Evolutionary conservation across 2,888 invertebrate genomes (phyloP).

Genomic region (Nebria salina): DNA sequence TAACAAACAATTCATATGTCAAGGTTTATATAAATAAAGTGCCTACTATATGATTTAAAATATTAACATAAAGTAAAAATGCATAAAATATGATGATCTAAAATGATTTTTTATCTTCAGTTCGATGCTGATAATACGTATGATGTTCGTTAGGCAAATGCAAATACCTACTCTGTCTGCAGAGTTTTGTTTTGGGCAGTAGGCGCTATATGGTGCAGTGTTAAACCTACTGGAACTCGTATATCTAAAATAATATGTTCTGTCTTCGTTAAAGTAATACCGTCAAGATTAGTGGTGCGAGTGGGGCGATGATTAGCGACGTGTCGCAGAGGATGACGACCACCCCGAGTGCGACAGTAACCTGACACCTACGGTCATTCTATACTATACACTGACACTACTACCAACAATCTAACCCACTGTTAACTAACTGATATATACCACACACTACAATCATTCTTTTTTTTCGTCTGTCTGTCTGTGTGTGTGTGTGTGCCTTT

Average conservation of each 20-base stretch:
- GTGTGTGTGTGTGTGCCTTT: too few relatives aligned
- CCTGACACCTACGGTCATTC: slow-evolving; percentile 21
- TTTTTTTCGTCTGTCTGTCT: not conserved
- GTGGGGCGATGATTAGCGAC: slow-evolving; percentile 35
- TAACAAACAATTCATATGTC: too few relatives aligned
- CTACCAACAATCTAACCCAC: not conserved
- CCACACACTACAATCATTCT: not conserved
- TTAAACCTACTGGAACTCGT: not conserved
- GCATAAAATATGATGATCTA: too few relatives aligned
- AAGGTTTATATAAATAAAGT: too few relatives aligned
- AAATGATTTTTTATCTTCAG: too few relatives aligned
- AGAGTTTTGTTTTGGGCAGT: too few relatives aligned
- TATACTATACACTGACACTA: not conserved
- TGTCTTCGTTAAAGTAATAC: not conserved
- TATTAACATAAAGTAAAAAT: too few relatives aligned
- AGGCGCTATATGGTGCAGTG: too few relatives aligned
- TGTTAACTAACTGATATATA: not conserved
- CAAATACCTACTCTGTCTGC: too few relatives aligned
- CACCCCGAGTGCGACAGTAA: slow-evolving; percentile 37
- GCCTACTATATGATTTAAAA: too few relatives aligned
- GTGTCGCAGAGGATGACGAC: slow-evolving; percentile 39
- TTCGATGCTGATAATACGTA: too few relatives aligned
- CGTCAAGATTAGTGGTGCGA: slow-evolving; percentile 19
- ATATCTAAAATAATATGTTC: not conserved
- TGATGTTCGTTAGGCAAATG: too few relatives aligned